Evolutionary conservation across 2,797 vertebrate species (phyloP).

Genomic region (Pseudochirops corinnae): DNA sequence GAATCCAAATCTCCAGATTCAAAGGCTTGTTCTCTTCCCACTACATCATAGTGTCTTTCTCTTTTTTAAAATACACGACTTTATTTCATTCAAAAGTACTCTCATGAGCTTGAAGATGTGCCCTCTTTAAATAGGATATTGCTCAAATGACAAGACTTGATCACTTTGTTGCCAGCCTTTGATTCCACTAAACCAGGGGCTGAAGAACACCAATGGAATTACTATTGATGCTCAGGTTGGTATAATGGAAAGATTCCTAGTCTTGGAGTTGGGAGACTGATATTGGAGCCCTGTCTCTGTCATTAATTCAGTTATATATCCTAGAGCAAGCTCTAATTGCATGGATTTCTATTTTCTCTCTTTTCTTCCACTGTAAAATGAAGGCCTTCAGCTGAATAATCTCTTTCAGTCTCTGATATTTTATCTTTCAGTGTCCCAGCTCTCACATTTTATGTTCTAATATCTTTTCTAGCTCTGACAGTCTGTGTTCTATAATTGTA

Average conservation of each 20-base stretch:
- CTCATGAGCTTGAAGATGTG: background rate
- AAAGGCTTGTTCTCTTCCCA: background rate
- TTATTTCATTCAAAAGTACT: background rate
- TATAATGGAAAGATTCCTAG: background rate
- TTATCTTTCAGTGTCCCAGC: background rate
- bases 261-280: background rate
- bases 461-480: background rate
- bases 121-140: background rate
- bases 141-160: background rate
- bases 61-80: background rate
- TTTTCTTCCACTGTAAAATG: background rate
- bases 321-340: background rate
- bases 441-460: background rate
- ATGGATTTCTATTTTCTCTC: background rate
- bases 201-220: background rate
- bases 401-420: background rate
- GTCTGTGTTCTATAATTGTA: background rate
- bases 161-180: background rate
- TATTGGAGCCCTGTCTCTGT: background rate
- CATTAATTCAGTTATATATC: background rate
- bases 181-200: background rate
- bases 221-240: background rate
- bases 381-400: background rate
- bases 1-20: background rate
- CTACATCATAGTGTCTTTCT: background rate